Evolutionary conservation across 1,140 invertebrate species (phyloP), one percentile per base, ranked within the genome.

Genomic region (Procambarus virginalis): DNA sequence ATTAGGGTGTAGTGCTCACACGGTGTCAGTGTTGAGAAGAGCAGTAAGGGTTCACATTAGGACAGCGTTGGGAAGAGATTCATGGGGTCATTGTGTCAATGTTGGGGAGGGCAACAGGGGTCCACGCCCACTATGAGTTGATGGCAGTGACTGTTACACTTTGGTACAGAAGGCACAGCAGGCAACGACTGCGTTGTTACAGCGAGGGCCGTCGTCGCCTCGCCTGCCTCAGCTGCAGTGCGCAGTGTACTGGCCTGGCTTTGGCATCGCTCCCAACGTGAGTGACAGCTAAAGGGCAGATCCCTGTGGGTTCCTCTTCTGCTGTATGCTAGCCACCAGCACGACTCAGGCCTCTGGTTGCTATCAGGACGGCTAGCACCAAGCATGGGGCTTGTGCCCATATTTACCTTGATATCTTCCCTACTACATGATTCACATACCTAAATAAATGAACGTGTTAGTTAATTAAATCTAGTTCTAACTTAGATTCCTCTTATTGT

Each of bases 211-310:
- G 46, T 34, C 55, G 49, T 92, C 91, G n/a, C 91, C 91, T 22
- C 86, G 86, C 77, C 91, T 84, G 89, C 91, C 89, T 75, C 89
- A 90, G 84, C 82, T 92, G 86, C 89, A 92, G 89, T 92, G 89
- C 84, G 91, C 91, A 34, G 91, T 92, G 60, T 90, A 88, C 81
- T 92, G 91, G 91, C 91, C 91, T 55, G 88, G 88, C 76, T 64
- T 77, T 75, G 88, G 68, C 75, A 73, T n/a, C 73, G 76, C 82
- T 88, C 91, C 91, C 68, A 84, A 91, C 78, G 91, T 92, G 91
- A 92, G 91, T 92, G 64, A 17, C 77, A 73, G 60, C 70, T 60
- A 68, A 68, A 78, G 60, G 48, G 46, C 86, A 88, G 51, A 70
- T 64, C 78, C 51, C 79, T 79, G 51, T 46, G 68, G 77, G 79